Conservation (phyloP, 2,113 vertebrate genomes). For the Otis tarda region DNA sequence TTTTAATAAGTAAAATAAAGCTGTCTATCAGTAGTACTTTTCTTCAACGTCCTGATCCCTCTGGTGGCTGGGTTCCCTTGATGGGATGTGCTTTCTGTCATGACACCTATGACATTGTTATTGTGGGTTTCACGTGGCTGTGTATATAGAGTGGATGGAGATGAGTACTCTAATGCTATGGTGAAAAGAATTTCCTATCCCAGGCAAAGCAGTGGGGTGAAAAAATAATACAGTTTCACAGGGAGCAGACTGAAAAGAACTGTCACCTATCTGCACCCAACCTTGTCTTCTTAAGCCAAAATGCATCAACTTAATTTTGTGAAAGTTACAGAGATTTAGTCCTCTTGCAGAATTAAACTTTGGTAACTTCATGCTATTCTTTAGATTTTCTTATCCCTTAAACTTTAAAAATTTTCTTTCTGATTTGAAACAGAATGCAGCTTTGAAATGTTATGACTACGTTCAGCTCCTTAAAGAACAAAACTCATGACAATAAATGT, state of each 20-base stretch:
- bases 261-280: neutral
- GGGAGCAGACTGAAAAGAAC: neutral
- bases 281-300: neutral
- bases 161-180: rapidly evolving
- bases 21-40: neutral
- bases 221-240: neutral
- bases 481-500: neutral
- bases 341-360: neutral
- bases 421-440: neutral
- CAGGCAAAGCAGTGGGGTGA: neutral
- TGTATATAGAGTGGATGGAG: neutral
- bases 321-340: neutral
- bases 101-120: neutral
- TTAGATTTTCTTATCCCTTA: neutral
- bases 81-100: neutral
- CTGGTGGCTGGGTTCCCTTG: neutral
- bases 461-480: neutral
- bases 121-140: neutral
- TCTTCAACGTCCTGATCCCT: neutral
- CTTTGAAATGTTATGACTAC: neutral
- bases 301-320: neutral
- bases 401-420: neutral
- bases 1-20: neutral
- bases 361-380: neutral
- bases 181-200: neutral